These are phyloP conservation scores for Forficula auricularia DNA, from an alignment of 1,140 invertebrate species.

Conservation along the genomic window DNA sequence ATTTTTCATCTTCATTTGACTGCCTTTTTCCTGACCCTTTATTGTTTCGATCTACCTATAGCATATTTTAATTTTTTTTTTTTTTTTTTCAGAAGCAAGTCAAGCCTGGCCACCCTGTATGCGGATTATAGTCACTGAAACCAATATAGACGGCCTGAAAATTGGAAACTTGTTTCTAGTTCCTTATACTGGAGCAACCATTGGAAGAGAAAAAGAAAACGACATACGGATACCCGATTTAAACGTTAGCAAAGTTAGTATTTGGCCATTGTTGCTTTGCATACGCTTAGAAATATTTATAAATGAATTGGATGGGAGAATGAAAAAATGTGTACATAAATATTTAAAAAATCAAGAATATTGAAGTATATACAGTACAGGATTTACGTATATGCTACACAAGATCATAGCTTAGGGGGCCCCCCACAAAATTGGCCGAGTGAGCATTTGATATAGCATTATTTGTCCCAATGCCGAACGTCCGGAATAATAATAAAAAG, in stretches of 20 bases:
- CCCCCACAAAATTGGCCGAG: too few species aligned
- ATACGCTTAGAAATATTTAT: background rate
- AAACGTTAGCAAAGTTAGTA: slow-evolving; percentile 56
- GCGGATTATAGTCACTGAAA: slow-evolving; percentile 65
- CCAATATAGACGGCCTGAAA: slow-evolving; percentile 44
- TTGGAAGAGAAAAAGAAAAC: slow-evolving; percentile 65
- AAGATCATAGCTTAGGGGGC: too few species aligned
- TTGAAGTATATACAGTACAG: too few species aligned
- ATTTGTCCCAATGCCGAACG: too few species aligned
- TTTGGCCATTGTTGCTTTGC: background rate
- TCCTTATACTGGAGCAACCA: slow-evolving; percentile 64
- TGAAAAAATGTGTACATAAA: slow-evolving; percentile 8
- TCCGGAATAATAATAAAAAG: too few species aligned
- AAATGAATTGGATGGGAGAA: background rate
- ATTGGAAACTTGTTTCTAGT: slow-evolving; percentile 66
- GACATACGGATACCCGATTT: slow-evolving; percentile 57
- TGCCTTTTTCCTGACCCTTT: too few species aligned
- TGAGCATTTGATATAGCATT: too few species aligned
- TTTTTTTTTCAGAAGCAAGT: slow-evolving; percentile 39
- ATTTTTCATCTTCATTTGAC: too few species aligned
- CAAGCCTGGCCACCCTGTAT: slow-evolving; percentile 69
- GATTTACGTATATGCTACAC: too few species aligned
- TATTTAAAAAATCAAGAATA: slow-evolving; percentile 6
- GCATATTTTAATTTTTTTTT: background rate
- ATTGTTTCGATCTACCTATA: too few species aligned